Conservation (phyloP, 2,888 invertebrate species). For the Watsonalla binaria region DNA sequence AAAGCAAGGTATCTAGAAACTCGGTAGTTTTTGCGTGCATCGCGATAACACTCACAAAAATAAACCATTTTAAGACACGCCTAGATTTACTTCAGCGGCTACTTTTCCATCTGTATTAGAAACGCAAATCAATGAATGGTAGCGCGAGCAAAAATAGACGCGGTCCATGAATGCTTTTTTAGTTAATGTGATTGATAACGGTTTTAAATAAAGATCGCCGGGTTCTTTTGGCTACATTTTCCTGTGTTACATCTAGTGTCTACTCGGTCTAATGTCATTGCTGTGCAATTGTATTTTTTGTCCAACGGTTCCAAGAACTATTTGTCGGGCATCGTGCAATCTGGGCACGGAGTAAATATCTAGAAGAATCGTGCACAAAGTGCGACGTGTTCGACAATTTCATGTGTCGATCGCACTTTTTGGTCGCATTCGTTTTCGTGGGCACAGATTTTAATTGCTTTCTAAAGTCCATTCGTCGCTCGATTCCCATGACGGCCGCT, state of each 20-base stretch:
- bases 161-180: not conserved
- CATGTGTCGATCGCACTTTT: conserved; percentile 63
- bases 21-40: not conserved
- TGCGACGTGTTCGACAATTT: conserved; percentile 48
- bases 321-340: conserved; percentile 27
- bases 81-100: not conserved
- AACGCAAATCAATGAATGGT: not conserved
- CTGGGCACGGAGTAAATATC: conserved; percentile 22
- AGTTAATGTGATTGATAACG: not conserved
- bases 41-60: not conserved
- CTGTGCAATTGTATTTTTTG: conserved; percentile 36
- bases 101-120: not conserved
- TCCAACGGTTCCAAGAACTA: conserved; percentile 39
- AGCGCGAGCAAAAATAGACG: not conserved
- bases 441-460: conserved; percentile 74
- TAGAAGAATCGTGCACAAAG: conserved; percentile 38
- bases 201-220: conserved; percentile 11
- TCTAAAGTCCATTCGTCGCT: conserved; percentile 71
- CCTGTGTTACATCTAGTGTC: conserved; percentile 21
- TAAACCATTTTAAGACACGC: not conserved
- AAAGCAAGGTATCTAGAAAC: not conserved
- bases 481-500: conserved; percentile 75
- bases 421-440: conserved; percentile 49
- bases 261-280: conserved; percentile 21
- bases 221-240: conserved; percentile 24